Percentiles rank a stretch among this genome's conserved stretches.
Evolutionary conservation across 1,140 invertebrate species (phyloP).

Genomic region (Zaprionus nigranus): DNA sequence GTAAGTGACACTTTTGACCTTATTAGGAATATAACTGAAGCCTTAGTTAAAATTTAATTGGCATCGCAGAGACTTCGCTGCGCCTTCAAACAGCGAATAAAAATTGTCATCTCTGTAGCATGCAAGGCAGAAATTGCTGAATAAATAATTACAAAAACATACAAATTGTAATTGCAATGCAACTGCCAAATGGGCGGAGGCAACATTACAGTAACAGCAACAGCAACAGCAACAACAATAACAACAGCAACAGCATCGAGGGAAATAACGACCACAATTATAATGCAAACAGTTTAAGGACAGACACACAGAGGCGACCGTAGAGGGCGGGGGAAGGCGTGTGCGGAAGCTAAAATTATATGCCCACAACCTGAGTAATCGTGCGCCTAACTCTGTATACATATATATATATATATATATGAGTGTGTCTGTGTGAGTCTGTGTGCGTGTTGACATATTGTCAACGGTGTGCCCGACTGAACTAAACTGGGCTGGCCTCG

Average conservation of each 20-base stretch:
- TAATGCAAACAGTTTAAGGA: constrained; percentile 79
- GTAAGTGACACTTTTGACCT: not conserved
- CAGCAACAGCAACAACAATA: constrained; percentile 49
- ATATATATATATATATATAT: too few species aligned
- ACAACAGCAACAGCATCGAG: constrained; percentile 29
- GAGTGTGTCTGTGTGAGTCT: constrained; percentile 15
- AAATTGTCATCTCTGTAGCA: constrained; percentile 49
- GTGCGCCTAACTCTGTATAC: constrained; percentile 10
- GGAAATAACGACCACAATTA: constrained; percentile 55
- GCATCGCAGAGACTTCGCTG: not conserved
- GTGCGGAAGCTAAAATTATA: constrained; percentile 79
- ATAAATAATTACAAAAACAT: constrained; percentile 81
- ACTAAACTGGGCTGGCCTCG: constrained; percentile 2
- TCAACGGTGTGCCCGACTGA: constrained; percentile 27
- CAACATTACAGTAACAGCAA: constrained; percentile 47
- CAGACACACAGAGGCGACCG: constrained; percentile 20
- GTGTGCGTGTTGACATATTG: constrained; percentile 73
- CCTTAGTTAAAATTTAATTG: not conserved
- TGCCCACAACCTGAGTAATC: constrained; percentile 62
- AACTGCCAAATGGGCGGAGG: constrained; percentile 61
- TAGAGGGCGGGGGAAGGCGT: not conserved
- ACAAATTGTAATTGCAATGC: constrained; percentile 82
- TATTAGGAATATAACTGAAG: too few species aligned
- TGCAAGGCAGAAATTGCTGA: constrained; percentile 65
- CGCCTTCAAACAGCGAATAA: not conserved